Evolutionary conservation across 2,113 vertebrate species (phyloP), one percentile per base, ranked within the genome.

Genomic region (Cyanocitta stelleri): DNA sequence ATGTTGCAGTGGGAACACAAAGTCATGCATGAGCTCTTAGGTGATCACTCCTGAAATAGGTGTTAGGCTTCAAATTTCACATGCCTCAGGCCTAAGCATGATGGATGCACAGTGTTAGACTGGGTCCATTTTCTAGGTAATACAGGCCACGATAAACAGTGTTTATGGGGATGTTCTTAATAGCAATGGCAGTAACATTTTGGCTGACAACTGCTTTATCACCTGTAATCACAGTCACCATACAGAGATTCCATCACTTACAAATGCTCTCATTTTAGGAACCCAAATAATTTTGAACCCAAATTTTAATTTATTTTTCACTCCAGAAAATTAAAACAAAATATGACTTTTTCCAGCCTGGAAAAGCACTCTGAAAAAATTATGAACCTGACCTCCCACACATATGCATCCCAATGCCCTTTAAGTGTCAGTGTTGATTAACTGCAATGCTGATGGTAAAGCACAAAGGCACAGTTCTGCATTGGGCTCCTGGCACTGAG

Each of bases 21-120:
- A 21, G 8, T 13, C 16, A 37, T 0, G 3, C 16, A 17, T 23
- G 20, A 81, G 48, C 5, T 13, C 71, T 68, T 37, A 17, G 3
- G 37, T 7, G 2, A 37, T 11, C 0, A 1, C 19, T 48, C 21
- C 30, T 15, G 7, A 67, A 78, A 35, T 8, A 68, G 6, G 5
- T 46, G 14, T 15, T 43, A 10, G 35, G 39, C 30, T 76, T 62
- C 71, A 76, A 69, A 69, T 69, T 62, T 55, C 48, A 41, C 9
- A 6, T 30, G 11, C 11, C 24, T 83, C 22, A 32, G 30, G 41
- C 26, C 10, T 48, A 55, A 43, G n/a, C 4, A 32, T 32, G 41
- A 69, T 55, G 48, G 21, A 48, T 43, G 8, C 26, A 35, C 17
- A 27, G 21, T 23, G 26, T 27, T 55, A 35, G 16, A 35, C 21